Conservation (phyloP, 2,113 vertebrate genomes). For the Candoia aspera region DNA sequence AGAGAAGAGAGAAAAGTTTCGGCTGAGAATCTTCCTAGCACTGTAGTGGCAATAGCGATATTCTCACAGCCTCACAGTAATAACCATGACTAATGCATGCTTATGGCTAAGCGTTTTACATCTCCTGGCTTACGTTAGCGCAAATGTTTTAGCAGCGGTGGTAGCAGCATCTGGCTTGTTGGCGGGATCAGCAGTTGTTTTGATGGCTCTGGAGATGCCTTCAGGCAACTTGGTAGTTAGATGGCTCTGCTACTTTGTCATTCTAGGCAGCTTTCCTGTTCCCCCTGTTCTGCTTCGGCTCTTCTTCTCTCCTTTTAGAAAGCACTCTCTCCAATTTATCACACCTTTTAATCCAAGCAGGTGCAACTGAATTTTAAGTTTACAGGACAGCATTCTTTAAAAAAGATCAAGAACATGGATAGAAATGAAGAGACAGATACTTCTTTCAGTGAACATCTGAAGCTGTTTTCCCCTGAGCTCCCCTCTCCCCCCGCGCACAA, state of each 20-base stretch:
- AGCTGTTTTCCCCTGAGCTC: not conserved
- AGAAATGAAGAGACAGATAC: not conserved
- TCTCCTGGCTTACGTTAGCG: conserved; percentile 62
- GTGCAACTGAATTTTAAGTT: conserved; percentile 20
- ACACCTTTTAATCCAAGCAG: conserved; percentile 46
- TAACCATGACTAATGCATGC: conserved; percentile 49
- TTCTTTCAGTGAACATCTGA: not conserved
- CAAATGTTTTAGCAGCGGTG: conserved; percentile 52
- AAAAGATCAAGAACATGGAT: not conserved
- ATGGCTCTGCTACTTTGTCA: conserved; percentile 40
- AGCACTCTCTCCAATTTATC: conserved; percentile 8
- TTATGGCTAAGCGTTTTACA: conserved; percentile 55
- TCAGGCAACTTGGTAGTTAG: conserved; percentile 51
- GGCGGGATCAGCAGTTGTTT: conserved; percentile 57
- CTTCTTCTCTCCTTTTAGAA: not conserved
- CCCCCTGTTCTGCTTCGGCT: not conserved
- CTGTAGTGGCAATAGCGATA: not conserved
- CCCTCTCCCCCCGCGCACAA: not conserved
- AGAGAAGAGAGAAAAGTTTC: conserved; percentile 25
- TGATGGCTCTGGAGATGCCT: conserved; percentile 43
- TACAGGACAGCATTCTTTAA: not conserved
- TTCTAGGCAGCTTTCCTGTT: conserved; percentile 44
- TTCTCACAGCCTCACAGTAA: conserved; percentile 43
- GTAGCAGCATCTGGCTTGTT: conserved; percentile 66
- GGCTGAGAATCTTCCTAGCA: conserved; percentile 46